Evolutionary conservation across 2,797 vertebrate species (phyloP).

Genomic region (Spatula versicolor): DNA sequence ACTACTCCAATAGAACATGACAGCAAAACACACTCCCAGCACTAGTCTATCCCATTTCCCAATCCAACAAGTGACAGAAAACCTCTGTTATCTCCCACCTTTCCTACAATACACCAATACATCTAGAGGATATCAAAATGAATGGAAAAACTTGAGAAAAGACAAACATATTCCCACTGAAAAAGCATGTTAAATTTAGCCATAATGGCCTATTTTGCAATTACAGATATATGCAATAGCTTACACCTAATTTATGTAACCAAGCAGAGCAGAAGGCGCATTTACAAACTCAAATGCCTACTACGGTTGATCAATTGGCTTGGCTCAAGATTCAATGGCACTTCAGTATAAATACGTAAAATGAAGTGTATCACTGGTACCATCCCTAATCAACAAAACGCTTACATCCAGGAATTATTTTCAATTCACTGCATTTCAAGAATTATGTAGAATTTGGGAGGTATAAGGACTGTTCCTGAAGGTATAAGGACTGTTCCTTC

Average conservation of each 20-base stretch:
- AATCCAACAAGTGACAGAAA: background rate
- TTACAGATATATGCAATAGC: background rate
- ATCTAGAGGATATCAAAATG: background rate
- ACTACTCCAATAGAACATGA: fast-evolving
- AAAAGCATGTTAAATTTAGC: background rate
- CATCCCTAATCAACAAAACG: background rate
- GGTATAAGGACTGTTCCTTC: background rate
- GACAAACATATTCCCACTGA: background rate
- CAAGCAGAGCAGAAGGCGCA: background rate
- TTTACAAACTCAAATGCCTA: background rate
- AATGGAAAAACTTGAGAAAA: background rate
- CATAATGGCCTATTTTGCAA: background rate
- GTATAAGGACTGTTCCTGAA: background rate
- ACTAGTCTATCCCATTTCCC: background rate
- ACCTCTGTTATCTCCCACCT: background rate
- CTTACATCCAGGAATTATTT: background rate
- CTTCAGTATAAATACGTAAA: background rate
- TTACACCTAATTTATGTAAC: background rate
- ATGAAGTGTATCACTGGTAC: fast-evolving
- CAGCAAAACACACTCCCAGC: background rate
- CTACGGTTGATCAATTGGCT: background rate
- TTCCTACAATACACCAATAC: background rate
- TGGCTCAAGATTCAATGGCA: background rate
- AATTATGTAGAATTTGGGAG: background rate
- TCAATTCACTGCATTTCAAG: background rate